Evolutionary conservation across 2,797 vertebrate species (phyloP).

Genomic region (Trematomus bernacchii): DNA sequence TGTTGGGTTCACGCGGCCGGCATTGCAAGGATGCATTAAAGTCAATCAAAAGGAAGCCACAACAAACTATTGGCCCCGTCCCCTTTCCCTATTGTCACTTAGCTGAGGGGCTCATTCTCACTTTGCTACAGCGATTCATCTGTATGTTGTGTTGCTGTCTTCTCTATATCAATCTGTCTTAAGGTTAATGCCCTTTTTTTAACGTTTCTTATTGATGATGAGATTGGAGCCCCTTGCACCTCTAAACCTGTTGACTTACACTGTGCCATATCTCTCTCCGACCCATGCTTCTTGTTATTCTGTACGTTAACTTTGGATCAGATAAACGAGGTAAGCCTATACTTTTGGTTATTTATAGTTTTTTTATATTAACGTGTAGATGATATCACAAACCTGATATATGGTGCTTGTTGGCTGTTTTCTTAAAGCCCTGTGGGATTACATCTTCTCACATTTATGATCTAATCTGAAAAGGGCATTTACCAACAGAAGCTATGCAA

Average conservation of each 20-base stretch:
- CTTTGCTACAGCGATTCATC: constrained; percentile 59
- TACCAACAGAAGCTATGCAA: constrained; percentile 61
- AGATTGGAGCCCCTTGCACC: constrained; percentile 74
- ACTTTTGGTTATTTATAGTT: constrained; percentile 82
- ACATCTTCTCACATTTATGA: constrained; percentile 41
- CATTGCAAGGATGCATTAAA: constrained; percentile 38
- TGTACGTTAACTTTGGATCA: constrained; percentile 88
- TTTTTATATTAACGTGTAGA: constrained; percentile 42
- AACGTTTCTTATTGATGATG: constrained; percentile 57
- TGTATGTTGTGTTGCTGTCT: constrained; percentile 68
- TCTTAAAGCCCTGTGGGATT: constrained; percentile 50
- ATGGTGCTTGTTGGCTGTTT: constrained; percentile 65
- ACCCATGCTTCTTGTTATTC: constrained; percentile 86
- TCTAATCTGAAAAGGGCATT: constrained; percentile 78
- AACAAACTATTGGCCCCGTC: constrained; percentile 18
- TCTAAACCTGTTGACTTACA: constrained; percentile 83
- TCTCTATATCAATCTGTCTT: constrained; percentile 63
- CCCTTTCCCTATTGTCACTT: constrained; percentile 27
- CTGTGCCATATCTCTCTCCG: constrained; percentile 85
- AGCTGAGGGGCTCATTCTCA: constrained; percentile 61
- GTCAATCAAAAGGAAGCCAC: constrained; percentile 60
- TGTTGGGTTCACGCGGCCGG: constrained; percentile 50
- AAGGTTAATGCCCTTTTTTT: constrained; percentile 81
- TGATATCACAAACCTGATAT: constrained; percentile 54
- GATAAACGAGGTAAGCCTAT: constrained; percentile 89